Evolutionary conservation across 2,113 vertebrate species (phyloP).

Genomic region (Esox niger): DNA sequence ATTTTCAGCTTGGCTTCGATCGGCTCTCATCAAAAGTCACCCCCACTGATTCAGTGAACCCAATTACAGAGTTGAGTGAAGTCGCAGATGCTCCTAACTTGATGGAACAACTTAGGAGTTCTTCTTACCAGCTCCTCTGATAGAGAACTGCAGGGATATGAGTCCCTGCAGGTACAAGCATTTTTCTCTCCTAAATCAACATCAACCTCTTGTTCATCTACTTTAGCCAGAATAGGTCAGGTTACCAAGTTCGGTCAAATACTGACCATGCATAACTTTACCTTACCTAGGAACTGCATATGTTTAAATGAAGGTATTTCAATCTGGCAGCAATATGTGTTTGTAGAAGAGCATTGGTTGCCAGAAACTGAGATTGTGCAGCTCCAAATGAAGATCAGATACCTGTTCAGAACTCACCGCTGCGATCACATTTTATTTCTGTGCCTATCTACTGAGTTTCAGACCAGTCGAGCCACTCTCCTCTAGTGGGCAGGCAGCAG

Average conservation of each 20-base stretch:
- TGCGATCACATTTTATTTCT: conserved; percentile 20
- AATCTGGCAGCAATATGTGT: conserved; percentile 1
- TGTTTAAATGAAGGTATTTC: conserved; percentile 11
- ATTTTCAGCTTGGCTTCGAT: conserved; percentile 31
- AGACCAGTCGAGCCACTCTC: conserved; percentile 18
- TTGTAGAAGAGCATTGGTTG: conserved; percentile 10
- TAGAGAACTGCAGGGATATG: not conserved
- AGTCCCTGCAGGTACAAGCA: not conserved
- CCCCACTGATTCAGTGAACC: conserved; percentile 18
- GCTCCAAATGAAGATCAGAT: conserved; percentile 28
- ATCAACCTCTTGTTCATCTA: conserved; percentile 21
- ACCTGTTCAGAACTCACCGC: not conserved
- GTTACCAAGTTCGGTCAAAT: conserved; percentile 32
- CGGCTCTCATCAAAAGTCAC: not conserved
- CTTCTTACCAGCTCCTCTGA: too few relatives aligned
- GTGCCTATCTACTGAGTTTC: conserved; percentile 18
- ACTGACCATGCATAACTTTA: conserved; percentile 32
- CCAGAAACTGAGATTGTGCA: conserved; percentile 20
- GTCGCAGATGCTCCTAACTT: not conserved
- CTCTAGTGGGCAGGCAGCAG: conserved; percentile 19
- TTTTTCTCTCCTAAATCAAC: conserved; percentile 14
- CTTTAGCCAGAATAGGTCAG: conserved; percentile 21
- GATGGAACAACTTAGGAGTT: too few relatives aligned
- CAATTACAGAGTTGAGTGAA: conserved; percentile 6
- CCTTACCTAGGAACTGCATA: conserved; percentile 31